phyloP scores from a whole-genome alignment of 30 jellyfish, hydroid and myxozoan species.

The Morbakka virulenta region DNA sequence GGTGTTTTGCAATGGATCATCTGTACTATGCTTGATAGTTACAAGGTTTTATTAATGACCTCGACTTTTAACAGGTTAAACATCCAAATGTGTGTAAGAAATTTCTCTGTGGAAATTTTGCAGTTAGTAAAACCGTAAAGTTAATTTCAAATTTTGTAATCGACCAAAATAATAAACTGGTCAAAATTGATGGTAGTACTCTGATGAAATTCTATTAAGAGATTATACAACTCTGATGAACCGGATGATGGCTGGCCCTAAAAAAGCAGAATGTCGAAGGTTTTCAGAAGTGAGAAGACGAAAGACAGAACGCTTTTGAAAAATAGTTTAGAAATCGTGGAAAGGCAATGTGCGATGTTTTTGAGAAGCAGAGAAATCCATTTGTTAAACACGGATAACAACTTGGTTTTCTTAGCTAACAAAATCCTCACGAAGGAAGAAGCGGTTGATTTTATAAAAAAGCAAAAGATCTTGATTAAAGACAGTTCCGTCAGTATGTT shows the following conservation, averaged over 20 bases:
- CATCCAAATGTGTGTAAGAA: not conserved
- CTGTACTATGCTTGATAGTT: not conserved
- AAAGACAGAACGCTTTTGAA: too few species aligned
- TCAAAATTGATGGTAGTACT: constrained; percentile 63
- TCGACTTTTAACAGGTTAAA: not conserved
- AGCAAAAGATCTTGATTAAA: not conserved
- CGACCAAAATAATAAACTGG: constrained; percentile 48
- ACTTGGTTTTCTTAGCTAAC: not conserved
- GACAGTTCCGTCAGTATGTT: not conserved
- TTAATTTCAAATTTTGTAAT: constrained; percentile 12
- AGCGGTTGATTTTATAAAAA: not conserved
- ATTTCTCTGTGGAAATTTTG: not conserved
- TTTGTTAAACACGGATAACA: not conserved
- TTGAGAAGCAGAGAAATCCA: not conserved
- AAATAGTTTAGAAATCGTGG: too few species aligned
- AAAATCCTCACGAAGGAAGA: not conserved
- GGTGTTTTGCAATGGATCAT: not conserved
- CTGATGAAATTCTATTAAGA: constrained; percentile 15
- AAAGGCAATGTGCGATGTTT: not conserved
- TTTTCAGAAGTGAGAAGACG: too few species aligned
- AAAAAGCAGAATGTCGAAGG: not conserved
- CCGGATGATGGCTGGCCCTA: constrained; percentile 64
- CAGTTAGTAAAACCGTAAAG: not conserved
- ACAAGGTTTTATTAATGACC: not conserved
- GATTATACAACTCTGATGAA: constrained; percentile 23